Conservation (phyloP, 2,888 invertebrate genomes). For the Smittia sp. region DNA sequence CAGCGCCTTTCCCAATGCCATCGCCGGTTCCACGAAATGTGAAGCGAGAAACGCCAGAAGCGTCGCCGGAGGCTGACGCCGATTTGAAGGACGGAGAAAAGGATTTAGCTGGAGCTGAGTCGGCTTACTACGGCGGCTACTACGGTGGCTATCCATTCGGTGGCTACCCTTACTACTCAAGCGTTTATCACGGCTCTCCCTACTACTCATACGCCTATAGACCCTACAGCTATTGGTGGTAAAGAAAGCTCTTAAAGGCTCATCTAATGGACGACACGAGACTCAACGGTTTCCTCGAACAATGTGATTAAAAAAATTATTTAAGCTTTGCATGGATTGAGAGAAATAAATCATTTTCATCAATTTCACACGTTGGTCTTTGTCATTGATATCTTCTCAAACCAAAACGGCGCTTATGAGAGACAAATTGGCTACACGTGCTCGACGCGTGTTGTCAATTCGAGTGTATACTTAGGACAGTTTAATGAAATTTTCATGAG, state of each 20-base stretch:
- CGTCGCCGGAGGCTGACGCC: neutral
- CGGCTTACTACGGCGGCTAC: conserved; percentile 2
- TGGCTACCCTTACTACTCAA: conserved; percentile 25
- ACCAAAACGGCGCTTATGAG: neutral
- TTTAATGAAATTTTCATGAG: conserved; percentile 24
- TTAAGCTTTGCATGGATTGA: neutral
- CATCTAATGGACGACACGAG: neutral
- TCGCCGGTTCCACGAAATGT: neutral
- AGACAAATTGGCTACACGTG: neutral
- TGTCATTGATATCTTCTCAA: too few relatives aligned
- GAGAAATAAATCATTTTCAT: too few relatives aligned
- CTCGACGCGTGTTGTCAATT: neutral
- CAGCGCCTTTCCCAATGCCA: neutral
- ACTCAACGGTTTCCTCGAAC: neutral
- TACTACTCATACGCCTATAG: conserved; percentile 2
- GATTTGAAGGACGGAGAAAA: conserved; percentile 21
- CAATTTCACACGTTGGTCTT: too few relatives aligned
- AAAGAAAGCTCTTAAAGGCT: neutral
- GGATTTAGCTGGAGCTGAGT: conserved; percentile 31
- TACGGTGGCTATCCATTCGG: conserved; percentile 11
- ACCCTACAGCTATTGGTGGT: conserved; percentile 35
- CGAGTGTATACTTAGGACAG: neutral
- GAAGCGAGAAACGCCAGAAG: neutral
- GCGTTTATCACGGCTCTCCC: conserved; percentile 3
- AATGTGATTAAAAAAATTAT: conserved; percentile 2